Evolutionary conservation across 2,797 vertebrate genomes (phyloP), one percentile per base, ranked within the genome.

Genomic region (Myotis planiceps): DNA sequence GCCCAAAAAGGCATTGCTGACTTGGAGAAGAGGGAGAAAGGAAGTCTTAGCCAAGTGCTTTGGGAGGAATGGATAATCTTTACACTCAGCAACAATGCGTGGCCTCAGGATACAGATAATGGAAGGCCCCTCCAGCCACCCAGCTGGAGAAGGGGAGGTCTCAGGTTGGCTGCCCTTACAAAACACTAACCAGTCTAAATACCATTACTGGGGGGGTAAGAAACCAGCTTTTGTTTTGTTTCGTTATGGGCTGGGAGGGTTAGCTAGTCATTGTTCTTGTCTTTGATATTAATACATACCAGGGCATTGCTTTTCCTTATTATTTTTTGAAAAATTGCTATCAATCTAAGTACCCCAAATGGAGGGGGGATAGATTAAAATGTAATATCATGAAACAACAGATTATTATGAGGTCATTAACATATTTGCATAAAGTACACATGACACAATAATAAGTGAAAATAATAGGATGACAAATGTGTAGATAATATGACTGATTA

Each of bases 391-490:
- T 75, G 87, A 88, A 88, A 84, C 55, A 83, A 53, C 1, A 69
- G 75, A 81, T 39, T 42, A 80, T 53, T n/a, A 55, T 29, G 32
- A 84, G 19, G 25, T 5, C 53, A 87, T 93, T 88, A 90, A 71
- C 72, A 34, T 69, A 82, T 27, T 90, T 91, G 60, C 71, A 45
- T 37, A 51, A 92, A 83, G 53, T 16, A 1, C 32, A 63, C 49
- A 63, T n/a, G 42, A 34, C 45, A 49, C 5, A 9, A 92, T 53
- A 27, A 12, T 79, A 34, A n/a, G 19, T 65, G 68, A 84, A 95
- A 90, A 84, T 75, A 78, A 69, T 19, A 78, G 63, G 25, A 88
- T 90, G 72, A 93, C 81, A 76, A 69, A 37, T 81, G 34, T 10
- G 21, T 29, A 34, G 19, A 63, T 74, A 21, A 55, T 3, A 58